phyloP scores from a whole-genome alignment of 2,888 invertebrate species.

The Drosophila anceps region DNA sequence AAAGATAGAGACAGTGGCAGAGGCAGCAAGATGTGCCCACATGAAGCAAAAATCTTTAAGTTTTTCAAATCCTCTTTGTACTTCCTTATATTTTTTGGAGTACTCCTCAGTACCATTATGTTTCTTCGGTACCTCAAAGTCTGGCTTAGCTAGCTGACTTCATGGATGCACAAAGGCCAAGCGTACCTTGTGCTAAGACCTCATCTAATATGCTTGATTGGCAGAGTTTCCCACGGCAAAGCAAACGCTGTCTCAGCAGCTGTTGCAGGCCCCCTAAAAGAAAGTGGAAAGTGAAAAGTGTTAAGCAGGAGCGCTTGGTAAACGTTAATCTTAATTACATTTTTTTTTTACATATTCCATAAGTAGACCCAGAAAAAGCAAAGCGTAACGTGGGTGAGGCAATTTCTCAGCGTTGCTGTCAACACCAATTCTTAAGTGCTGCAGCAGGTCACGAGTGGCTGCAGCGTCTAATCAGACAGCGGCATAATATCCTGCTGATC shows the following conservation, averaged over 20 bases:
- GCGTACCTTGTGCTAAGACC: neutral
- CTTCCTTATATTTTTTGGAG: neutral
- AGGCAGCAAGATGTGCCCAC: neutral
- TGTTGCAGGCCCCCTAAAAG: neutral
- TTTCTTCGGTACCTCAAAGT: neutral
- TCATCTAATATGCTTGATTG: constrained; percentile 31
- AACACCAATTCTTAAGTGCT: constrained; percentile 83
- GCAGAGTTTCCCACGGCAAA: constrained; percentile 66
- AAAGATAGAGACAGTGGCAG: neutral
- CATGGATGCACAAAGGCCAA: neutral
- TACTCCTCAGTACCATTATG: neutral
- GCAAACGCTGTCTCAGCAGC: constrained; percentile 25
- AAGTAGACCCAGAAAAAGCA: constrained; percentile 9
- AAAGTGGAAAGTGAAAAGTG: constrained; percentile 51
- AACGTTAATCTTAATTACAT: constrained; percentile 64
- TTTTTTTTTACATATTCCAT: constrained; percentile 50
- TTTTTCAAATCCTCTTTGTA: neutral
- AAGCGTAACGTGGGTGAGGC: constrained; percentile 49
- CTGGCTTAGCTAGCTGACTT: neutral
- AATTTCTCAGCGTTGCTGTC: constrained; percentile 83
- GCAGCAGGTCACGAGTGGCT: constrained; percentile 41
- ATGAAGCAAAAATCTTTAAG: neutral
- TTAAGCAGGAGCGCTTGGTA: constrained; percentile 53
- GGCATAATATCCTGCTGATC: constrained; percentile 26
- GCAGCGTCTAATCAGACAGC: constrained; percentile 38